Conservation (phyloP, 2,888 invertebrate species). For the Platynereis dumerilii region DNA sequence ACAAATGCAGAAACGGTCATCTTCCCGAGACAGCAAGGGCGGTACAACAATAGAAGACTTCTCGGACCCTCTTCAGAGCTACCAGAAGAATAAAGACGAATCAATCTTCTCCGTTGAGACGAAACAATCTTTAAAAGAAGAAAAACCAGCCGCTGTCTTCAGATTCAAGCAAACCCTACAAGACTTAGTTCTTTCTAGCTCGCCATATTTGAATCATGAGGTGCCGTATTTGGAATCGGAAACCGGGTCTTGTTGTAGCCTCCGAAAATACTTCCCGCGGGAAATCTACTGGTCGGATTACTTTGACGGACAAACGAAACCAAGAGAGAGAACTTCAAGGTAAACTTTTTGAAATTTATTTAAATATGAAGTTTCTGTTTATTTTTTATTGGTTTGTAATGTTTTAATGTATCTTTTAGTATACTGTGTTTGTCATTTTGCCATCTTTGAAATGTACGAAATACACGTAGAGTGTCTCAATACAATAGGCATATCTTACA, state of each 20-base stretch:
- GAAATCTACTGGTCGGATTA: constrained; percentile 74
- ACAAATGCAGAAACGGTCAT: neutral
- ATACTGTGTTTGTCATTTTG: too few relatives aligned
- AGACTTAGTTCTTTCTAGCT: constrained; percentile 79
- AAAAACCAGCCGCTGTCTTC: constrained; percentile 66
- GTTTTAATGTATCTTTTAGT: too few relatives aligned
- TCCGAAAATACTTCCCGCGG: constrained; percentile 76
- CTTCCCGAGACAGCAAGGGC: neutral
- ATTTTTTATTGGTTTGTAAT: too few relatives aligned
- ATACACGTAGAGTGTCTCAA: too few relatives aligned
- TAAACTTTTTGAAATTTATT: too few relatives aligned
- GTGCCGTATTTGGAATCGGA: constrained; percentile 90
- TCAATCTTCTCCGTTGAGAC: constrained; percentile 49
- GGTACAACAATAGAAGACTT: constrained; percentile 43
- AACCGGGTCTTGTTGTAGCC: constrained; percentile 75
- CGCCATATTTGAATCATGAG: constrained; percentile 84
- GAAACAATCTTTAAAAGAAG: constrained; percentile 42
- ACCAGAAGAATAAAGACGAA: constrained; percentile 65
- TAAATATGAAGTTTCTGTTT: too few relatives aligned
- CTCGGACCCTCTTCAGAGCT: constrained; percentile 76
- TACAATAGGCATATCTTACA: too few relatives aligned
- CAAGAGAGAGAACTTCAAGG: neutral
- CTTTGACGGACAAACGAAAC: constrained; percentile 30
- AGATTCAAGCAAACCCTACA: constrained; percentile 76
- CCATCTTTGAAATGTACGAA: too few relatives aligned